Evolutionary conservation across 1,140 invertebrate species (phyloP).

Genomic region (Drosophila melanogaster): Release_6_plus_ISO1_MT NT_033779.5:15678001-15678500

Average conservation of each 20-base stretch:
- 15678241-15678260: slow-evolving; percentile 29
- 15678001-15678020: slow-evolving; percentile 59
- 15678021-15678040: slow-evolving; percentile 76
- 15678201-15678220: slow-evolving; percentile 42
- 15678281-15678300: slow-evolving; percentile 35
- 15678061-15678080: slow-evolving; percentile 69
- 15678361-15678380: slow-evolving; percentile 19
- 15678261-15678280: slow-evolving; percentile 27
- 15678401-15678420: slow-evolving; percentile 16
- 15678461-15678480: slow-evolving; percentile 48
- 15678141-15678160: slow-evolving; percentile 80
- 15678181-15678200: slow-evolving; percentile 34
- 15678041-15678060: slow-evolving; percentile 76
- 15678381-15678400: slow-evolving; percentile 19
- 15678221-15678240: slow-evolving; percentile 20
- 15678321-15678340: slow-evolving; percentile 45
- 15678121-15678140: slow-evolving; percentile 21
- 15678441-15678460: slow-evolving; percentile 5
- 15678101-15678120: background rate
- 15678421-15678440: slow-evolving; percentile 30
- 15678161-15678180: slow-evolving; percentile 83
- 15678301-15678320: slow-evolving; percentile 15
- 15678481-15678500: slow-evolving; percentile 68
- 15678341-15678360: slow-evolving; percentile 52
- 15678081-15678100: slow-evolving; percentile 9